These are phyloP conservation scores for Nomada hirtipes DNA, from an alignment of 2,888 invertebrate genomes.

Conservation along the genomic window DNA sequence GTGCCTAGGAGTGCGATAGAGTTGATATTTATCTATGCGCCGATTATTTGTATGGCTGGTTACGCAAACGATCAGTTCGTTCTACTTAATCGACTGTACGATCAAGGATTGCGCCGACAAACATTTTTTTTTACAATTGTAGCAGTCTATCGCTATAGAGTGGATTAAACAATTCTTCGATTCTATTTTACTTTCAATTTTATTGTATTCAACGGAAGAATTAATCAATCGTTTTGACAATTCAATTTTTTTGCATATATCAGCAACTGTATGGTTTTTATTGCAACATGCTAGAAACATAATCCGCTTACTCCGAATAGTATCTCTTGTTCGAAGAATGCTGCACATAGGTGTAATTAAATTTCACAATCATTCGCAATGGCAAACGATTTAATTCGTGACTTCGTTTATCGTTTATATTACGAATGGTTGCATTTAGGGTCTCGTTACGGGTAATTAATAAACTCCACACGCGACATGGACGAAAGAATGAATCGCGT, in stretches of 20 bases:
- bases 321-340: background rate
- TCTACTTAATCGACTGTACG: background rate
- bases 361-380: background rate
- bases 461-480: slow-evolving; percentile 1
- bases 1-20: slow-evolving; percentile 5
- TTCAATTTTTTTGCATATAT: too few relatives aligned
- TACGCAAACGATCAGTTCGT: background rate
- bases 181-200: too few relatives aligned
- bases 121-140: too few relatives aligned
- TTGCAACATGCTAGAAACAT: too few relatives aligned
- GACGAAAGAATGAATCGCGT: background rate
- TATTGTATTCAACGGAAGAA: too few relatives aligned
- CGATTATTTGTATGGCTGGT: background rate
- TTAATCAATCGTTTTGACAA: too few relatives aligned
- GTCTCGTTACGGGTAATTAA: background rate
- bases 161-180: too few relatives aligned
- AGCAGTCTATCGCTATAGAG: too few relatives aligned
- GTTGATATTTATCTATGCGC: background rate
- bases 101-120: background rate
- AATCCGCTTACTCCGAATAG: background rate
- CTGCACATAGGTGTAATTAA: background rate
- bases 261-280: too few relatives aligned
- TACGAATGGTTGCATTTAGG: background rate
- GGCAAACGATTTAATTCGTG: slow-evolving; percentile 7
- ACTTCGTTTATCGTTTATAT: background rate